Conservation (phyloP, 2,797 vertebrate genomes). For the Fratercula arctica region DNA sequence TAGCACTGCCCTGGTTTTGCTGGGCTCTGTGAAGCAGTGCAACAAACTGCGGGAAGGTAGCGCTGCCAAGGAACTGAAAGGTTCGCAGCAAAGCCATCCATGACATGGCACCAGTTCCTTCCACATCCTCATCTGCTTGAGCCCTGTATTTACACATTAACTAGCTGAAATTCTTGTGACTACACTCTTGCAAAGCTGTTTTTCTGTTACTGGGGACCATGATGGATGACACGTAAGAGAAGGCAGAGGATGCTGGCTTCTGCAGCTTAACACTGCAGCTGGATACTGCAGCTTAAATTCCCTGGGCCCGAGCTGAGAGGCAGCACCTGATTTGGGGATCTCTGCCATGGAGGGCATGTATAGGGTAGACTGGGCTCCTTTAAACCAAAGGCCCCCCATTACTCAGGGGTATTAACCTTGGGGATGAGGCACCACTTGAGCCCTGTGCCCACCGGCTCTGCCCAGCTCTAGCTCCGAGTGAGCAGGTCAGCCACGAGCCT, state of each 20-base stretch:
- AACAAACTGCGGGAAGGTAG: no score
- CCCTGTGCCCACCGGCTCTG: not conserved
- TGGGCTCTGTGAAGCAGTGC: fast-evolving
- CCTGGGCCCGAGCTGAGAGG: not conserved
- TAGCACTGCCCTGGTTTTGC: not conserved
- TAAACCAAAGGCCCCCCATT: fast-evolving
- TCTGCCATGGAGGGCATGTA: fast-evolving
- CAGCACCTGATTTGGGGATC: not conserved
- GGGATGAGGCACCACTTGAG: fast-evolving
- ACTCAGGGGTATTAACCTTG: not conserved
- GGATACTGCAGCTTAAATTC: not conserved
- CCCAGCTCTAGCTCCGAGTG: not conserved
- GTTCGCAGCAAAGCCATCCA: not conserved
- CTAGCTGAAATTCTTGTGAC: not conserved
- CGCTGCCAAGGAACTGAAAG: not conserved
- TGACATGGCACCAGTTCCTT: not conserved
- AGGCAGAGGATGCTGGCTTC: not conserved
- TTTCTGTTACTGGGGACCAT: not conserved
- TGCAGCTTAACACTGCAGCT: no score
- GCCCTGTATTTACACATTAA: not conserved
- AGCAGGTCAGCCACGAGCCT: fast-evolving
- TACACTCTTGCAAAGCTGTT: not conserved
- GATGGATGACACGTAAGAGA: fast-evolving
- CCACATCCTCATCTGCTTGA: not conserved
- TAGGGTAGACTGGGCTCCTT: not conserved